Base-by-base conservation (phyloP, 2,888 invertebrate species). In the Cryptocheilus praepositus region DNA sequence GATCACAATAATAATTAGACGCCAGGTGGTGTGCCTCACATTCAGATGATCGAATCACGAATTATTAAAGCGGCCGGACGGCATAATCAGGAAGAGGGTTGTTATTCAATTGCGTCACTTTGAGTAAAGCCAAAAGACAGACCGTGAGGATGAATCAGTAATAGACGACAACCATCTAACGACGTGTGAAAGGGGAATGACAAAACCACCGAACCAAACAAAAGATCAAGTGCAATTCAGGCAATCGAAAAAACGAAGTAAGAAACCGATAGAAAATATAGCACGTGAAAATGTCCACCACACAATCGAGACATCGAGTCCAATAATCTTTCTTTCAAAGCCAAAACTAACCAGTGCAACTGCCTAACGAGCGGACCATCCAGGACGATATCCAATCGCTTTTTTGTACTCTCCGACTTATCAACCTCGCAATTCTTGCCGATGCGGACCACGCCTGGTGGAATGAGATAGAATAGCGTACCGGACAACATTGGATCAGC, bases 401-500 rank as follows among this genome's bases (percentile, higher is more conserved):
- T 68, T 60, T 71, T 80, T 4, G 79, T 67, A 36, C 36, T 1
- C 11, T 76, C 68, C 3, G 59, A 62, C 28, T 68, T 70, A 11
- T 71, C 13, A 49, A 63, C 22, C 0, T 44, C 57, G 19, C 62
- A 61, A 67, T 68, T 74, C 62, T 82, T 85, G 1, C 92, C 91
- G 11, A 92, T 86, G 15, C 86, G 86, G 0, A 91, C 90, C 59
- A 83, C 81, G 52, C 91, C 91, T 51, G 89, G 86, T 56, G 90
- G 90, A 66, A 92, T 85, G 4, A 90, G 83, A 80, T 91, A 92
- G 72, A 91, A 85, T 67, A 92, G 85, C 53, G 90, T 90, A 74
- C 92, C 93, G 0, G 92, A 92, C 61, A 93, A 84, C 84, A 92
- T 92, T 2, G 93, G 93, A 88, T 93, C 93, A 18, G 92, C 92